Base-by-base conservation (phyloP, 2,113 vertebrate species). In the Dasyprocta punctata region DNA sequence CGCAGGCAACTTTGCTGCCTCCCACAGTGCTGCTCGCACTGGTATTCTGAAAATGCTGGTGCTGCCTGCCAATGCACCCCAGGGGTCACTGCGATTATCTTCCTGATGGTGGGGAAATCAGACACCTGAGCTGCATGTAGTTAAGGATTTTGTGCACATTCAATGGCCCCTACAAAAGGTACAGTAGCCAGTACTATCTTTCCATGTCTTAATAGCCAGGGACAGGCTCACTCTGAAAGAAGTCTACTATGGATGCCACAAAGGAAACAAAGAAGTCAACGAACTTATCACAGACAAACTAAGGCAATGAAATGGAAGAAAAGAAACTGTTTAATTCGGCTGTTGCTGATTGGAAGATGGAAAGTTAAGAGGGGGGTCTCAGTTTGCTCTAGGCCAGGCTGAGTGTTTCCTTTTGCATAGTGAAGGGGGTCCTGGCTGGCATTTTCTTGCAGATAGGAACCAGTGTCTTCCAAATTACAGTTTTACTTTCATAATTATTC, bases 401-500 rank as follows among this genome's bases (percentile, higher is more conserved):
- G 5, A 36, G 16, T 47, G 83, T 90, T 49, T 58, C 84, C 89
- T 92, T 84, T 87, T 10, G 58, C 58, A 82, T 61, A 30, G 26
- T 75, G 30, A 89, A 20, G 54, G n/a, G n/a, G 22, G 26, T 65
- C 77, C 92, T 41, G 58, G 3, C 58, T 92, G 90, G 73, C 86
- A 91, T 82, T 71, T 93, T 86, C 89, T 95, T 52, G 73, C 47
- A 44, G 65, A 73, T 8, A 69, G 3, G 82, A 87, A 80, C 33
- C 4, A 44, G 14, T 61, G 41, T 90, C 56, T 83, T 52, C 22
- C 41, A 84, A 0, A 1, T 75, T 73, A 49, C 58, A 3, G 2
- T 75, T 81, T 92, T 84, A 87, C 47, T 91, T 82, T 85, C 78
- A 73, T 56, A 67, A 84, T 81, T 67, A 65, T 33, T 90, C 24